Conservation (phyloP, 2,888 invertebrate species). For the Tipula vernalis region DNA sequence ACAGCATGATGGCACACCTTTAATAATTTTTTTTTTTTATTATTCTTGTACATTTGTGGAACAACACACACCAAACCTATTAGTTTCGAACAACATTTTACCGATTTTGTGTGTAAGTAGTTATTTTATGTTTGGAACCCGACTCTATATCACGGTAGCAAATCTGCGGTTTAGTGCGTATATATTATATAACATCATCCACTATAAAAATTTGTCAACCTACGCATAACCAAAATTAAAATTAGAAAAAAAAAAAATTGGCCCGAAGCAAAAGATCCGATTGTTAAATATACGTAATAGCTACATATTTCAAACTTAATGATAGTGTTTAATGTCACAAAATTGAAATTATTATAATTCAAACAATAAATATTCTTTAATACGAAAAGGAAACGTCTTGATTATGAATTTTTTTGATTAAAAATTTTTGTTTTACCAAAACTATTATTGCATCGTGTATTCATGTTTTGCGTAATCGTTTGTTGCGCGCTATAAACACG, state of each 20-base stretch:
- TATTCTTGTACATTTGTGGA: not conserved
- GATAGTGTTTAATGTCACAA: not conserved
- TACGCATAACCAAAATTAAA: not conserved
- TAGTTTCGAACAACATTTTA: not conserved
- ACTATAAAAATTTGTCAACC: not conserved
- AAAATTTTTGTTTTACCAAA: not conserved
- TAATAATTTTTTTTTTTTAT: not conserved
- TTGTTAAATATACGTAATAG: not conserved
- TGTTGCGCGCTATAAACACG: not conserved
- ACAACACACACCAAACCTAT: not conserved
- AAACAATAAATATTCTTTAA: not conserved
- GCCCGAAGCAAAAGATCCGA: not conserved
- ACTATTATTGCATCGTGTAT: not conserved
- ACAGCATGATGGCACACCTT: not conserved
- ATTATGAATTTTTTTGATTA: slow-evolving; percentile 4
- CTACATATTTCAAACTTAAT: not conserved
- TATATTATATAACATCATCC: not conserved
- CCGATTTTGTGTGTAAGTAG: too few species aligned
- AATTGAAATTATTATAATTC: not conserved
- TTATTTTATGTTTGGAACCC: not conserved
- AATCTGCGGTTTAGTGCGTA: not conserved
- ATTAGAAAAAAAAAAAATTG: not conserved
- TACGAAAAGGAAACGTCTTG: not conserved
- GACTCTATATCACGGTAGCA: not conserved
- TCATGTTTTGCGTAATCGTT: not conserved